A percentile compares a stretch with the other conserved stretches of the same genome.
Conservation (phyloP, 1,140 invertebrate genomes). For the Saccostrea glomerata region DNA sequence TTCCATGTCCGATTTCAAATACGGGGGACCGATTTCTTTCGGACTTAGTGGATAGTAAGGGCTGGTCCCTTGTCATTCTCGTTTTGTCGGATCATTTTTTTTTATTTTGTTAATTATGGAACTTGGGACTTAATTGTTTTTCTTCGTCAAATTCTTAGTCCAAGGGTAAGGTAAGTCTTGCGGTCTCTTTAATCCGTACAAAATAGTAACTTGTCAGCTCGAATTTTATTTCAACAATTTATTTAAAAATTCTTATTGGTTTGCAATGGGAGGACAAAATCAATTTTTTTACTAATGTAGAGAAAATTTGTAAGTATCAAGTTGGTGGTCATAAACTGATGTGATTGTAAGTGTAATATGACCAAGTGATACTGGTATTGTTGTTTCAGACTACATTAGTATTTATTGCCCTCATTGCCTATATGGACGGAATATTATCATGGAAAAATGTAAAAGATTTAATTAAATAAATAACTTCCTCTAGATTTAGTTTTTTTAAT, state of each 20-base stretch:
- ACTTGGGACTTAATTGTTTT: constrained; percentile 32
- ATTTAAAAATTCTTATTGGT: constrained; percentile 5
- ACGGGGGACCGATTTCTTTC: constrained; percentile 20
- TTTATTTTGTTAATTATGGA: constrained; percentile 29
- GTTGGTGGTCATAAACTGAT: background rate
- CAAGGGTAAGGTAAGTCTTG: background rate
- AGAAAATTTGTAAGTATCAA: constrained; percentile 11
- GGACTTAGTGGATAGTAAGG: constrained; percentile 15
- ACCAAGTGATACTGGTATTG: background rate
- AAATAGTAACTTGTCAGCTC: constrained; percentile 2
- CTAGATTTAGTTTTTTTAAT: too few relatives aligned
- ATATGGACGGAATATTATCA: too few relatives aligned
- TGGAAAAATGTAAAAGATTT: too few relatives aligned
- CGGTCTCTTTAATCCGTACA: background rate
- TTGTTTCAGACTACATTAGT: background rate
- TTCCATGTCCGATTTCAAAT: constrained; percentile 34
- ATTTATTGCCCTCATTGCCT: background rate
- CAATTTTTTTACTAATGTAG: constrained; percentile 30
- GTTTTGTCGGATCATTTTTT: constrained; percentile 19
- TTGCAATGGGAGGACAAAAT: background rate
- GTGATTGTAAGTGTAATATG: background rate
- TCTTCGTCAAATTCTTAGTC: background rate
- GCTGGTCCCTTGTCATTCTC: constrained; percentile 16
- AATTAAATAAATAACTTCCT: too few relatives aligned
- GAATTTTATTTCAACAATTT: constrained; percentile 36